Evolutionary conservation across 2,888 invertebrate species (phyloP), one percentile per base, ranked within the genome.

Genomic region (Polydesmus complanatus): DNA sequence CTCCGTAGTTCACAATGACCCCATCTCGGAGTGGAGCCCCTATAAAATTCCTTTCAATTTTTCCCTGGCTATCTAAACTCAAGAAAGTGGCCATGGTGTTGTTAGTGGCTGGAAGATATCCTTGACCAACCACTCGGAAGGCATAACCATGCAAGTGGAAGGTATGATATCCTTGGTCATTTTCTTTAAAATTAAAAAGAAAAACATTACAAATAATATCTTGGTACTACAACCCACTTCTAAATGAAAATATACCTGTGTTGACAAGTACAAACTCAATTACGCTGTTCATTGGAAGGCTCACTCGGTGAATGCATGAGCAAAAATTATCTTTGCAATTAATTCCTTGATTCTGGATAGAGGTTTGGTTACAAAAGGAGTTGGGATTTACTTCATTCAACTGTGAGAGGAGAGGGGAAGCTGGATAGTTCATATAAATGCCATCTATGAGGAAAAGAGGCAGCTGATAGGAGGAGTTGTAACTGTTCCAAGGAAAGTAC

Each of bases 81-180:
- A 8, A 8, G 14, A 37, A 37, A 8, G 5, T 3, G 3, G 3
- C 37, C 5, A 37, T 14, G 3, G 37, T 37, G 14, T 37, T 37
- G 14, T 37, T 14, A 37, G 5, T 14, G 14, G 5, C 5, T 8
- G 37, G 14, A 37, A 37, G 14, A 62, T 84, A 77, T 8, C 14
- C 37, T 14, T 37, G 37, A 14, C 5, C 37, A 8, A 37, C 5
- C 14, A 37, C 37, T 3, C 14, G 14, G 37, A 37, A 37, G 14
- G 5, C 14, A 14, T 37, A 14, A 14, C 37, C 37, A 37, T 37
- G 37, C 5, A 37, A 14, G 37, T 37, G 37, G 14, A 37, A 37
- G 14, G 5, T 14, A 37, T 37, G 37, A 8, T 37, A 14, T 8
- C 5, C 8, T 8, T 3, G 37, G 8, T 37, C 37, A 14, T 37